Conservation (phyloP, 23 tunicate genomes). For the Styela clava region DNA sequence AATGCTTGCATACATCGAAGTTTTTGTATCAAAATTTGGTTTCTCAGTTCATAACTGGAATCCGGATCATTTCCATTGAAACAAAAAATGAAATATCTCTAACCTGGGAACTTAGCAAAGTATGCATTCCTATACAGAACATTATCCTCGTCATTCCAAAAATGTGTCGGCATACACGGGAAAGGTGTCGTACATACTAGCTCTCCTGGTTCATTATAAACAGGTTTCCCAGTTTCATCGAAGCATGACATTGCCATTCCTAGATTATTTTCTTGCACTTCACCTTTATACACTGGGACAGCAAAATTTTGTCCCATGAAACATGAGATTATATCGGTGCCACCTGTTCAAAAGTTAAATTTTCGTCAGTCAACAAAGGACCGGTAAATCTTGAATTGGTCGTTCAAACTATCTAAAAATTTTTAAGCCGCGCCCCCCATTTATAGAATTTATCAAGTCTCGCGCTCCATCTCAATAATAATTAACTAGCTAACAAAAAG, state of each 20-base stretch:
- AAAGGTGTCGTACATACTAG: conserved; percentile 79
- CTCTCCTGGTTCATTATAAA: conserved; percentile 64
- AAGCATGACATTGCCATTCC: conserved; percentile 74
- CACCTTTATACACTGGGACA: conserved; percentile 69
- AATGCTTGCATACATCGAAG: too few relatives aligned
- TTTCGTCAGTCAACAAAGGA: background rate
- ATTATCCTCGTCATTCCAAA: conserved; percentile 71
- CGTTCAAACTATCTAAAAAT: too few relatives aligned
- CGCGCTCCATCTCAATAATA: too few relatives aligned
- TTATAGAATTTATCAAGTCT: too few relatives aligned
- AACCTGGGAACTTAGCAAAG: conserved; percentile 74
- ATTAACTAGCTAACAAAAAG: too few relatives aligned
- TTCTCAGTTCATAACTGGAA: too few relatives aligned
- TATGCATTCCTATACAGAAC: conserved; percentile 68
- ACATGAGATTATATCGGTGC: conserved; percentile 86
- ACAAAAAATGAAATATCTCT: too few relatives aligned
- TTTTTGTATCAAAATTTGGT: too few relatives aligned
- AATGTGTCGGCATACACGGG: conserved; percentile 82
- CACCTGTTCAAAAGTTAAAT: conserved; percentile 38
- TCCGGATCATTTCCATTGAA: too few relatives aligned
- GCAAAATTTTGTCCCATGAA: conserved; percentile 69
- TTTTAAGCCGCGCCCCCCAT: too few relatives aligned
- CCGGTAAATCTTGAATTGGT: background rate
- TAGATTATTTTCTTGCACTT: conserved; percentile 63
- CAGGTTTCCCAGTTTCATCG: conserved; percentile 49